Evolutionary conservation across 1,140 invertebrate species (phyloP), one percentile per base, ranked within the genome.

Genomic region (Bombus superbus): DNA sequence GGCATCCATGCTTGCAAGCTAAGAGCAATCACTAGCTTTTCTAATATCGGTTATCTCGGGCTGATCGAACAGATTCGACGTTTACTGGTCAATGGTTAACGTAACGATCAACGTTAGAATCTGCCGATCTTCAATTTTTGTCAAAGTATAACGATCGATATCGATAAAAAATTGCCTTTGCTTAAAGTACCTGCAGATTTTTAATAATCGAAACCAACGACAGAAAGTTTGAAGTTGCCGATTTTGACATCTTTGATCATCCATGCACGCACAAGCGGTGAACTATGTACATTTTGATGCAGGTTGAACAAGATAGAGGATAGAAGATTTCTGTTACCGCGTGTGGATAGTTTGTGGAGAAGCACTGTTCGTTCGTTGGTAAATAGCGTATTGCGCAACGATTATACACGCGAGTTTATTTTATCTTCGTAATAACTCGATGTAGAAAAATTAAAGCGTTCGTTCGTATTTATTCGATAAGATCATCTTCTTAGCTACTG

Each of bases 1-100:
- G 83, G 83, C 83, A 57, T 35, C 32, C 6, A 40, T n/a, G 76
- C 66, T 80, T 71, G 76, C 66, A 62, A 85, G 76, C 76, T 64
- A 40, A 40, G n/a, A 25, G 73, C 13, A 76, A 81, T 72, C 28
- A 40, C 82, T 84, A 79, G 38, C 53, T 84, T 84, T 72, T 53
- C 82, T 1, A 53, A 44, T 13, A 84, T 79, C 82, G 82, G 53
- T 84, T 53, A 53, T 79, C 66, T 44, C 35, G 13, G 32, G 13
- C 42, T n/a, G 3, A 38, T 72, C 47, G 15, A 59, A 35, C 15
- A 25, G 44, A 35, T 28, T 64, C 32, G 11, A 64, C 38, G 9
- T 47, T 74, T 44, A 18, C 28, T 44, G 40, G 13, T 73, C 9
- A 42, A 40, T 18, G 35, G 40, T 42, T 22, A n/a, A 15, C 9